These are phyloP conservation scores for Platyrinchus mystaceus DNA, from an alignment of 2,797 vertebrate genomes.

Conservation along the genomic window DNA sequence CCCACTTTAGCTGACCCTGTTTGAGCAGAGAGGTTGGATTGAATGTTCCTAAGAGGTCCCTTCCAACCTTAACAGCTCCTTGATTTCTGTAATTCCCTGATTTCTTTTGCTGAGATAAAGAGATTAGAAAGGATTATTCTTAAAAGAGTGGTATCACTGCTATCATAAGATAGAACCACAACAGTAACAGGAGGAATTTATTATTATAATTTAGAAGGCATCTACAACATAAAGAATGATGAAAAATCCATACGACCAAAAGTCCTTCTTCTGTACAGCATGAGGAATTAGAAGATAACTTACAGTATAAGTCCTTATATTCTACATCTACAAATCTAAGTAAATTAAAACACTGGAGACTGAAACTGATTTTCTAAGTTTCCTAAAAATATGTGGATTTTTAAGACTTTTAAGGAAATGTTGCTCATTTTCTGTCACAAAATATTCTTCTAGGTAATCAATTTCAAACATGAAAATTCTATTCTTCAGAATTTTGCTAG, in stretches of 20 bases:
- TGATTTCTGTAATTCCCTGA: background rate
- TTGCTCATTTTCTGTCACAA: background rate
- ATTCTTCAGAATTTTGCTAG: background rate
- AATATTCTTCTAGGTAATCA: background rate
- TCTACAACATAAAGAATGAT: background rate
- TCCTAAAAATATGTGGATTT: background rate
- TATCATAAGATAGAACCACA: background rate
- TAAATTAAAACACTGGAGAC: background rate
- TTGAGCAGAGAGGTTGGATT: background rate
- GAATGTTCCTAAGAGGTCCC: background rate
- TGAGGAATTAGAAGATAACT: background rate
- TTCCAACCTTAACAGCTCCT: background rate
- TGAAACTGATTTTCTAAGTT: background rate
- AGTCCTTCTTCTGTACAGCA: background rate
- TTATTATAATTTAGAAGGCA: background rate
- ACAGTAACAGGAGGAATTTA: background rate
- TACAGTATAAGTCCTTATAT: background rate
- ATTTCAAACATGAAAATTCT: background rate
- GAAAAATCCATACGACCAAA: background rate
- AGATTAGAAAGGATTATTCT: background rate
- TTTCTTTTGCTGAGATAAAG: background rate
- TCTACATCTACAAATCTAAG: background rate
- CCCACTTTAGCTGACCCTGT: background rate
- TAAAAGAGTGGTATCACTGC: background rate
- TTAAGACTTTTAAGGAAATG: background rate